phyloP scores from a whole-genome alignment of 2,113 vertebrate species.

The Progne subis region DNA sequence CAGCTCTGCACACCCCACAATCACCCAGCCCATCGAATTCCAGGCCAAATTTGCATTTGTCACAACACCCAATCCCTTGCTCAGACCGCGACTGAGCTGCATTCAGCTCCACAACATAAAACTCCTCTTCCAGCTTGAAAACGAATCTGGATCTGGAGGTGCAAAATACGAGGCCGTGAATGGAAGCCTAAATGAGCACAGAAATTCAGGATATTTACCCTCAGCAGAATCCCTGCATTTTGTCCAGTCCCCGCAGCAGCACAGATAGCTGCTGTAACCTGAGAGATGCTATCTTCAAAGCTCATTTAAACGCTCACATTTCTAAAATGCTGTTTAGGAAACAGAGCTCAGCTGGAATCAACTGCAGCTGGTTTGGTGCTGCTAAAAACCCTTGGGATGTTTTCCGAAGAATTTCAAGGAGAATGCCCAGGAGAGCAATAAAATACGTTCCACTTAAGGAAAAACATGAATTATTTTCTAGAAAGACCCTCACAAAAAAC shows the following conservation, averaged over 20 bases:
- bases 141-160: fast-evolving
- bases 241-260: neutral
- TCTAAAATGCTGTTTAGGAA: neutral
- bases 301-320: neutral
- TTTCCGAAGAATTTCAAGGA: neutral
- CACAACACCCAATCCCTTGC: neutral
- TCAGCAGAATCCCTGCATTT: neutral
- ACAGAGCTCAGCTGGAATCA: neutral
- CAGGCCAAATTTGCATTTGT: neutral
- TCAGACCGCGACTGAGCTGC: neutral
- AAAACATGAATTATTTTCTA: neutral
- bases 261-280: neutral
- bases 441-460: neutral
- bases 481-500: fast-evolving
- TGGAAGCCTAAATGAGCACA: fast-evolving
- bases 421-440: neutral
- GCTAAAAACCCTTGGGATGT: neutral
- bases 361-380: neutral
- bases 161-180: neutral
- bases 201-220: neutral
- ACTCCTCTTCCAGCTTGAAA: too few relatives aligned
- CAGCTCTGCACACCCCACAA: neutral
- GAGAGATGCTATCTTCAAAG: neutral
- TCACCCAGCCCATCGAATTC: neutral
- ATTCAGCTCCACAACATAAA: neutral